phyloP scores from a whole-genome alignment of 2,113 vertebrate genomes.

The Patagioenas fasciata region DNA sequence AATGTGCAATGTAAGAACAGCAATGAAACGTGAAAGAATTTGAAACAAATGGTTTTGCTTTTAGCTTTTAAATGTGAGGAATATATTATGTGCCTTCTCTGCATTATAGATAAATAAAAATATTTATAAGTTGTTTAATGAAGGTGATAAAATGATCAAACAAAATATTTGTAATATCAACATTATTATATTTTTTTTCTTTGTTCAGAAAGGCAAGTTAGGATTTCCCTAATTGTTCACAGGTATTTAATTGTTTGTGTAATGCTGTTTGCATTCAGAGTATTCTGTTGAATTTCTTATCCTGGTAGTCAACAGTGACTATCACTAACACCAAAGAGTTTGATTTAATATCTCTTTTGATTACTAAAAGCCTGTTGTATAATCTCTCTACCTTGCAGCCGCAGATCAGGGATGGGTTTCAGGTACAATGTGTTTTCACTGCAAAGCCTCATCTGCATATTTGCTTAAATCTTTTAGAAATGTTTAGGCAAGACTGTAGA shows the following conservation, averaged over 20 bases:
- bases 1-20: background rate
- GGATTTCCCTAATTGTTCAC: background rate
- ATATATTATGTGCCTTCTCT: background rate
- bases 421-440: background rate
- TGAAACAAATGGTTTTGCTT: background rate
- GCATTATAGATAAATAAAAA: background rate
- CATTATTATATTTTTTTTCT: background rate
- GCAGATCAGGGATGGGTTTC: background rate
- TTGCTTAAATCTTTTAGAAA: background rate
- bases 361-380: background rate
- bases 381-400: background rate
- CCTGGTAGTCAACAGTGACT: background rate
- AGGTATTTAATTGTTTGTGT: background rate
- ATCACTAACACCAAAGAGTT: background rate
- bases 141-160: background rate
- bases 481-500: background rate
- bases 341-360: background rate
- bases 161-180: background rate
- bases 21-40: conserved; percentile 19
- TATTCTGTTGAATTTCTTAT: background rate
- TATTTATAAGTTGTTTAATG: background rate
- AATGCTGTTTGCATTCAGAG: background rate
- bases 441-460: background rate
- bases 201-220: background rate
- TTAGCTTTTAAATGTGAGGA: background rate